Evolutionary conservation across 2,888 invertebrate genomes (phyloP), one percentile per base, ranked within the genome.

Genomic region (Caradrina kadenii): DNA sequence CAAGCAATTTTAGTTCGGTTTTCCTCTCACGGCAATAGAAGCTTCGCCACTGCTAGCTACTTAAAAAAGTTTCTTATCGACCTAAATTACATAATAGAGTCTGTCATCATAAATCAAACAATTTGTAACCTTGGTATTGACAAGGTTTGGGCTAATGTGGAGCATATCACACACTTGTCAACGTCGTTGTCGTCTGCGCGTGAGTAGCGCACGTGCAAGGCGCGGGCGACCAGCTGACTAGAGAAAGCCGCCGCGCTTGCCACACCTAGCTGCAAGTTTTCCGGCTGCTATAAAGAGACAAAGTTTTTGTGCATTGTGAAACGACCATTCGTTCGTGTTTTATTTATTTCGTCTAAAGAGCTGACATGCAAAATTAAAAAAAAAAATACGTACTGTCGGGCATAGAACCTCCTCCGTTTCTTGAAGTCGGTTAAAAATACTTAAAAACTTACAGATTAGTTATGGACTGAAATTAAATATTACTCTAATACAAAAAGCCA

Each of bases 221-320:
- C 69, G 81, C 72, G 74, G 84, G 87, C 86, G 86, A 76, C 86
- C 86, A 83, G 86, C 89, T 85, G 88, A 86, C 88, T 89, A 87
- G 86, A 87, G 90, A 90, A 89, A 90, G 89, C 88, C 67, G 55
- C 65, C 63, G 73, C 75, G 78, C 76, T 79, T 71, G 85, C 88
- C 88, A 82, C 89, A 84, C 89, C 89, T 82, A 70, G 67, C 48
- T 82, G 81, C 84, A 81, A 76, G 81, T 87, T 89, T 86, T 86
- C 83, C 81, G 80, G 63, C 69, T 75, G 62, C 65, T 70, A 62
- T 69, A 73, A 71, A 81, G 62, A 69, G 71, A 70, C 63, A 63
- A 56, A 52, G 52, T 66, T 76, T 69, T 71, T 78, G 60, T 82
- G 55, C 45, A 63, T 49, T 81, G 49, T 64, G 63, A 60, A 76